A percentile compares a stretch with the other conserved stretches of the same genome.
These are phyloP conservation scores for Notolabrus celidotus DNA, from an alignment of 2,797 vertebrate genomes.

Conservation along the genomic window DNA sequence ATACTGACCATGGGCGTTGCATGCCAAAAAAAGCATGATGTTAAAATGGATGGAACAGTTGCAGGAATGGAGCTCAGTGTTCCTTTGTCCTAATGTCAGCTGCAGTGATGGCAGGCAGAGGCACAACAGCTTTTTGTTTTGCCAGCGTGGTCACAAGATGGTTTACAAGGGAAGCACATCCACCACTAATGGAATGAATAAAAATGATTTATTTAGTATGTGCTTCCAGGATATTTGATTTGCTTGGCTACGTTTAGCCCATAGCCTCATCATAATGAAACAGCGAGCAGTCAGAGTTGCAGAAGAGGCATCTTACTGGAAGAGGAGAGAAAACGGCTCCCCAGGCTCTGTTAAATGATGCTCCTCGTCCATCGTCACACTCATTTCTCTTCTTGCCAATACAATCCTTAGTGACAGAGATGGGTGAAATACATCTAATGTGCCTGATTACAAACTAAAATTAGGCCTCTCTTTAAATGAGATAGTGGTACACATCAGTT, in stretches of 20 bases:
- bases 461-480: slow-evolving; percentile 12
- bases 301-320: slow-evolving; percentile 78
- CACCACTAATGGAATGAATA: slow-evolving; percentile 84
- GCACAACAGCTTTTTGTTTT: slow-evolving; percentile 74
- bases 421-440: slow-evolving; percentile 55
- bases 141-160: slow-evolving; percentile 74
- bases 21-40: slow-evolving; percentile 49
- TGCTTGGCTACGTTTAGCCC: slow-evolving; percentile 87
- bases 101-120: slow-evolving; percentile 37
- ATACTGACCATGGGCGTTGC: slow-evolving; percentile 32
- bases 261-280: slow-evolving; percentile 88
- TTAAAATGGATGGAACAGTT: slow-evolving; percentile 55
- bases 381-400: slow-evolving; percentile 85
- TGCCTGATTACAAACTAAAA: slow-evolving; percentile 54
- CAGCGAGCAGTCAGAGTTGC: slow-evolving; percentile 83
- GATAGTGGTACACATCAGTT: neutral
- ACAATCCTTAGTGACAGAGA: slow-evolving; percentile 66
- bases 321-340: slow-evolving; percentile 77
- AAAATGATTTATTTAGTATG: slow-evolving; percentile 88
- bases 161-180: slow-evolving; percentile 83
- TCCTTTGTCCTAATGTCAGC: slow-evolving; percentile 42
- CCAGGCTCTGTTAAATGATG: slow-evolving; percentile 83
- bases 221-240: slow-evolving; percentile 87
- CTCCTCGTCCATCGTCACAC: slow-evolving; percentile 80
- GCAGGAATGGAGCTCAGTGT: slow-evolving; percentile 20